phyloP scores from a whole-genome alignment of 2,888 invertebrate genomes.

The Chymomyza caudatula region DNA sequence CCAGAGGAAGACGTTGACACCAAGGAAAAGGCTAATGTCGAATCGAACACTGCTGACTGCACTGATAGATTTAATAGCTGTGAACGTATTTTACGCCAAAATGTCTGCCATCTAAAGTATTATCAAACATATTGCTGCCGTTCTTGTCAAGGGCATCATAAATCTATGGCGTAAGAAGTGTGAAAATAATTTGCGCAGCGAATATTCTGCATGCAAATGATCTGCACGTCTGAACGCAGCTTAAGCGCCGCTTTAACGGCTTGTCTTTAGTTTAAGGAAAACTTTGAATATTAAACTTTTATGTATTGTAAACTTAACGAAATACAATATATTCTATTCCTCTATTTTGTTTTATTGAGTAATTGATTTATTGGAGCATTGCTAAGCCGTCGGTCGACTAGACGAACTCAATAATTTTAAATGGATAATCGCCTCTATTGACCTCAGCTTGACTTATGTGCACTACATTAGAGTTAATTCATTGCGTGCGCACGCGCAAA shows the following conservation, averaged over 20 bases:
- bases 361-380: not conserved
- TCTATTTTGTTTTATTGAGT: not conserved
- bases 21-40: slow-evolving; percentile 77
- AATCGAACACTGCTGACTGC: slow-evolving; percentile 36
- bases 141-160: slow-evolving; percentile 79
- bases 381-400: not conserved
- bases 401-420: slow-evolving; percentile 52
- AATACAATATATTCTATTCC: not conserved
- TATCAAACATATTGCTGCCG: slow-evolving; percentile 90
- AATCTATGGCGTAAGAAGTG: not conserved
- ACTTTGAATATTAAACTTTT: not conserved
- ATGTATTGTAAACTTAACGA: too few species aligned
- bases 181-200: not conserved
- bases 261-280: not conserved
- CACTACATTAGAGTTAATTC: slow-evolving; percentile 40
- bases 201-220: not conserved
- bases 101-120: slow-evolving; percentile 89
- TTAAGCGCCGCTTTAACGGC: not conserved
- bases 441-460: slow-evolving; percentile 52
- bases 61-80: slow-evolving; percentile 88
- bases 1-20: not conserved
- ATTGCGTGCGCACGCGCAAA: not conserved
- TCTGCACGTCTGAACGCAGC: too few species aligned
- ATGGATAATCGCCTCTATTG: slow-evolving; percentile 62
- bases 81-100: slow-evolving; percentile 87